Evolutionary conservation across 2,797 vertebrate species (phyloP), one percentile per base, ranked within the genome.

Genomic region (Percopsis omiscomaycus): DNA sequence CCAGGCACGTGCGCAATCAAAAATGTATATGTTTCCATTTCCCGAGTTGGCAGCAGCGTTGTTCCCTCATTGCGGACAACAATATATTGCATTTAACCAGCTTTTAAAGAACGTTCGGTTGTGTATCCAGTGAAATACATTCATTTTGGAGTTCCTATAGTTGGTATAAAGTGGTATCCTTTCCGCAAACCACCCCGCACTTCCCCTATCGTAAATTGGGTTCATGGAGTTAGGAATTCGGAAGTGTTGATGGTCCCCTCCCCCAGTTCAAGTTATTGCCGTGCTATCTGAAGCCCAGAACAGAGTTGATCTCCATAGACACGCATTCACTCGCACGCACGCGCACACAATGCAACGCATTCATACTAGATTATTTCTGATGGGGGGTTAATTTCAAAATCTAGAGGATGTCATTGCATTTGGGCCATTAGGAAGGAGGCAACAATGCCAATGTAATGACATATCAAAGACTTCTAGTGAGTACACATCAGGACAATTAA

Each of bases 161-260:
- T 44, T 12, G 1, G 45, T 32, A 3, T 32, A 46, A 68, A 60
- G 42, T 59, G 29, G 28, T 77, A 69, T 32, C 70, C 63, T n/a
- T 6, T 4, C 22, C 66, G 61, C 45, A 61, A 56, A 47, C 47
- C 73, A 11, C 61, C 66, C 57, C 50, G 55, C 67, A 64, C 71
- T 64, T 68, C 77, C 79, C 71, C 37, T 75, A 80, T 73, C 80
- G 69, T 72, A 78, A 78, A 75, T 76, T 73, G 69, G 81, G 83
- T 88, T 83, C 83, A 66, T 78, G 81, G 81, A 80, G 75, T 84
- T 3, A 91, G 89, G 91, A 93, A 93, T 92, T 93, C 90, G 89
- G 92, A 93, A 92, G 89, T 88, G 78, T 70, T 54, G 68, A 59
- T 78, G 70, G 78, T 56, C 83, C 86, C 67, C 84, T 88, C 88